Conservation (phyloP, 1,140 invertebrate genomes). For the Araneus ventricosus region DNA sequence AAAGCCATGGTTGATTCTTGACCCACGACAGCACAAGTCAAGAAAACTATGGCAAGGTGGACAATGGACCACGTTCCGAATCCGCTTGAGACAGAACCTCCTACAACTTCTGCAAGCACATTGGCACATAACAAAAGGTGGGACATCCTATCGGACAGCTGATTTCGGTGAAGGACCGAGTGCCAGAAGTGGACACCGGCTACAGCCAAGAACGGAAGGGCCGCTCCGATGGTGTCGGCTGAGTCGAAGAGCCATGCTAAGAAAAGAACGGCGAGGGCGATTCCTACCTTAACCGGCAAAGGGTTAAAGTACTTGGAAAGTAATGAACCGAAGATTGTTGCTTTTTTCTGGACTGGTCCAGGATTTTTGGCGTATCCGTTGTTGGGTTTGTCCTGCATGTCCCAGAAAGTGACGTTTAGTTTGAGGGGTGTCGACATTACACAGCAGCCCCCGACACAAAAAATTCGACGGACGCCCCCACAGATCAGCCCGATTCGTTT, state of each 20-base stretch:
- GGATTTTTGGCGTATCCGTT: conserved; percentile 51
- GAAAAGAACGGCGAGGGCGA: not conserved
- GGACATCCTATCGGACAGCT: not conserved
- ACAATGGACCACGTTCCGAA: not conserved
- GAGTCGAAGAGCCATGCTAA: not conserved
- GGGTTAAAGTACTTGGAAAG: not conserved
- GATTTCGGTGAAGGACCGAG: not conserved
- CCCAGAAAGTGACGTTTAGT: conserved; percentile 70
- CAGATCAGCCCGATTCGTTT: not conserved
- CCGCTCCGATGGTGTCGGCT: not conserved
- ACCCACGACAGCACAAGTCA: conserved; percentile 28
- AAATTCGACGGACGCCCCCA: not conserved
- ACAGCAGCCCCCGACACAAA: not conserved
- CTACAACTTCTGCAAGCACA: conserved; percentile 41
- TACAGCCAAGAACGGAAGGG: conserved; percentile 34
- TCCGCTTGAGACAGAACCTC: not conserved
- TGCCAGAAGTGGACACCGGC: conserved; percentile 69
- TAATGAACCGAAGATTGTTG: not conserved
- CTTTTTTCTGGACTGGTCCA: not conserved
- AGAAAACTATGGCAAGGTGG: not conserved
- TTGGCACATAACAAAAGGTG: conserved; percentile 54
- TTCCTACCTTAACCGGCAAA: not conserved
- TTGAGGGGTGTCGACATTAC: conserved; percentile 68
- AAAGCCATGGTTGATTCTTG: conserved; percentile 23
- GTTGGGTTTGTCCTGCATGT: conserved; percentile 52